Evolutionary conservation across 2,888 invertebrate genomes (phyloP).

Genomic region (Microchrysa polita): DNA sequence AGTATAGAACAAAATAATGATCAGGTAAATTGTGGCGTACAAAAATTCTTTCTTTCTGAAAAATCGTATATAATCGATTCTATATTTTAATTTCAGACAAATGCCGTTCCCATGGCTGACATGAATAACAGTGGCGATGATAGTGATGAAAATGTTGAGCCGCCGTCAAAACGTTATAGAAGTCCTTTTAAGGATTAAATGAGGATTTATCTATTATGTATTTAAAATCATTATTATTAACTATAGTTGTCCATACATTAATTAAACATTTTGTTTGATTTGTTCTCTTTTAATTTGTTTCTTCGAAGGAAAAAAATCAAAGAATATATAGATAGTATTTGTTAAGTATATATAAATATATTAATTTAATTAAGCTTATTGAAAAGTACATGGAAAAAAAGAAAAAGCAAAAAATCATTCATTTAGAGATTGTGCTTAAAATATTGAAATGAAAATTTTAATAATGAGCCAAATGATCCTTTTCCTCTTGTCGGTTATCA

Average conservation of each 20-base stretch:
- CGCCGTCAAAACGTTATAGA: conserved; percentile 47
- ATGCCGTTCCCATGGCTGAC: conserved; percentile 45
- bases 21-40: conserved; percentile 52
- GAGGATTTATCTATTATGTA: conserved; percentile 16
- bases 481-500: conserved; percentile 37
- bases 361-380: conserved; percentile 30
- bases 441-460: background rate
- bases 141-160: conserved; percentile 51
- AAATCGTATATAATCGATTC: too few species aligned
- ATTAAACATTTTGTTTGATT: background rate
- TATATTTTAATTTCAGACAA: conserved; percentile 44
- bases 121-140: conserved; percentile 44
- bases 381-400: too few species aligned
- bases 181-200: conserved; percentile 46
- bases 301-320: conserved; percentile 35
- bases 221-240: background rate
- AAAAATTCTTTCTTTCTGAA: too few species aligned
- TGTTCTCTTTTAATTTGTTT: conserved; percentile 21
- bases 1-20: conserved; percentile 51
- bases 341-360: conserved; percentile 30
- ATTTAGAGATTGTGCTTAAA: background rate
- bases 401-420: conserved; percentile 19
- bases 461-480: background rate
- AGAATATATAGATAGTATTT: conserved; percentile 41
- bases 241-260: background rate